Evolutionary conservation across 2,113 vertebrate species (phyloP), one percentile per base, ranked within the genome.

Genomic region (Lampris megalopsis): DNA sequence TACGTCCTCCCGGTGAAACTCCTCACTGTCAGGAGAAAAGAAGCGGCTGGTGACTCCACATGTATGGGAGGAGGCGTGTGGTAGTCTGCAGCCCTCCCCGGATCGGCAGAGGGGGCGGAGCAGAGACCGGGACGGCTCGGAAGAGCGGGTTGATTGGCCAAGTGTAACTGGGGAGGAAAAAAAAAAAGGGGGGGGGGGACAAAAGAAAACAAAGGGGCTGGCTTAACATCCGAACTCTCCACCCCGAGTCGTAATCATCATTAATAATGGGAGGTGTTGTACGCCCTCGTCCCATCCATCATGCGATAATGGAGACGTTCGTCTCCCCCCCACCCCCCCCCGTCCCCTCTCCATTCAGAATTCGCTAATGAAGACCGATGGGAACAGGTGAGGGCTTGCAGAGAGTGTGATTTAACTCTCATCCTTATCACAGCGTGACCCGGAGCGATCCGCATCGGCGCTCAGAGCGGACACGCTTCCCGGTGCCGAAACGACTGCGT

Each of bases 401-500:
- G 62, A 47, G 49, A 38, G 8, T 42, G 70, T 64, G 38, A n/a
- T n/a, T 84, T 49, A 72, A 72, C 68, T 52, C 53, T 72, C 63
- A 24, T n/a, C 58, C 72, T 71, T 59, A 71, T 83, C 71, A 63
- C 71, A 8, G 11, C 9, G 6, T 71, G 77, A 80, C 77, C 68
- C 53, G 1, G 38, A 53, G 48, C 52, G 63, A 69, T 65, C 35
- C 64, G 41, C 50, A 83, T 71, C 57, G 62, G 35, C 41, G 53
- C 42, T 65, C n/a, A 37, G 3, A 65, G 61, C 77, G 24, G 56
- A 70, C 9, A 5, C 24, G 52, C 52, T 54, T 54, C 52, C 11
- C 24, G n/a, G 24, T 60, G 64, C 81, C 49, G 77, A 59, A 43
- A 63, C 41, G 62, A 68, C 13, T 5, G 43, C n/a, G n/a, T n/a